Evolutionary conservation across 2,888 invertebrate species (phyloP).

Genomic region (Mactromeris polynyma): DNA sequence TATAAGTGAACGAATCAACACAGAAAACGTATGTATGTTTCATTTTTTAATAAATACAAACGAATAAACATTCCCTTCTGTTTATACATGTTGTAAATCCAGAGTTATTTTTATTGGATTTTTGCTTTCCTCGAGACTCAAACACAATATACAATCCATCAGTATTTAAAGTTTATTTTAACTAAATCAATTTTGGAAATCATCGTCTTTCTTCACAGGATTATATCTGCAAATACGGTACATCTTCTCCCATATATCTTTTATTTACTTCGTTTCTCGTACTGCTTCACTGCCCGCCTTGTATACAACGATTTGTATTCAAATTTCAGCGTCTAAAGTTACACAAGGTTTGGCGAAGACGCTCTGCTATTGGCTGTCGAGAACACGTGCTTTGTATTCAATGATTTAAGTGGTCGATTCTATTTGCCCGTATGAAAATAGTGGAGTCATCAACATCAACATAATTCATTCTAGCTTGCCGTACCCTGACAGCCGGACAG

Average conservation of each 20-base stretch:
- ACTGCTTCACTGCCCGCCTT: background rate
- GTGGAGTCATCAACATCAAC: constrained; percentile 76
- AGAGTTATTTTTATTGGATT: background rate
- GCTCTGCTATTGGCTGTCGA: constrained; percentile 74
- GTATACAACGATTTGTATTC: constrained; percentile 53
- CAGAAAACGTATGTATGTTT: background rate
- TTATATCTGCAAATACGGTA: background rate
- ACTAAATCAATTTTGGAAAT: background rate
- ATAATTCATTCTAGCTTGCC: constrained; percentile 81
- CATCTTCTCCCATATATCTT: background rate
- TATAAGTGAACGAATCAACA: background rate
- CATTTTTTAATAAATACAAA: background rate
- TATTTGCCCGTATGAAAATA: constrained; percentile 74
- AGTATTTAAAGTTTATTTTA: background rate
- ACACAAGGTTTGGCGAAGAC: constrained; percentile 51
- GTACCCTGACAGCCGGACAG: constrained; percentile 81
- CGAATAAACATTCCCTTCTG: background rate
- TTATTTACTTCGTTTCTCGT: background rate
- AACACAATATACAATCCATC: background rate
- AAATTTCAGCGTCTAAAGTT: constrained; percentile 68
- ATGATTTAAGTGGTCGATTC: constrained; percentile 77
- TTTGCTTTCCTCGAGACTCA: background rate
- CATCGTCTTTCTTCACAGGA: background rate
- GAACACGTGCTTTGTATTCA: constrained; percentile 77
- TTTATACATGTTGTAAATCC: background rate